Base-by-base conservation (phyloP, 2,888 invertebrate genomes). In the Callosobruchus maculatus region DNA sequence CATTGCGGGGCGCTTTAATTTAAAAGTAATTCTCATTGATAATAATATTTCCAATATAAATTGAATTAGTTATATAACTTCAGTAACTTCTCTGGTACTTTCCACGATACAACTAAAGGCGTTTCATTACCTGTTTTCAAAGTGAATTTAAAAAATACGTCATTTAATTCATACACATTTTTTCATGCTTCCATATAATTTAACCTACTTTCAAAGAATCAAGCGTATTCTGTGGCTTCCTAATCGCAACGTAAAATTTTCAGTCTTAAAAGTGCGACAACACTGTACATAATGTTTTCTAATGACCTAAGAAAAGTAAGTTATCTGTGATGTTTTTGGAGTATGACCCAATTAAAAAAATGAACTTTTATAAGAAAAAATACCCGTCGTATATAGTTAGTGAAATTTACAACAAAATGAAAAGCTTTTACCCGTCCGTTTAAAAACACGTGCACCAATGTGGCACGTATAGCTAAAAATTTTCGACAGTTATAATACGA, bases 301-400 rank as follows among this genome's bases (percentile, higher is more conserved):
- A 71, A 79, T 80, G 77, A 80, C 81, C 81, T 81, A 81, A 81
- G 81, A 81, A 78, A 79, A 80, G 81, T 80, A 81, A 80, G 78
- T 80, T 81, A 80, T 81, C 81, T 81, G 81, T 81, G 81, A 81
- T 81, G 81, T 81, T 79, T 78, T 78, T 78, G 79, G 78, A 78
- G 78, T 78, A 76, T 75, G 75, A 79, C 79, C 75, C 77, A 78
- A 78, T 76, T 77, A 74, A 78, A 77, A 77, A 72, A 73, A 71
- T 30, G 22, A 72, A 72, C 74, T 75, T 77, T 77, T 77, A 72
- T 75, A 74, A 74, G 72, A 31, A 71, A 68, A 21, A 74, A 74
- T 73, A 73, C 71, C 72, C 74, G 71, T 76, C 72, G 70, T 76
- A 72, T 71, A 71, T 67, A 71, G 67, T 72, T 74, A 70, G 49